phyloP scores from a whole-genome alignment of 2,888 invertebrate genomes.

The Phorcus lineatus region DNA sequence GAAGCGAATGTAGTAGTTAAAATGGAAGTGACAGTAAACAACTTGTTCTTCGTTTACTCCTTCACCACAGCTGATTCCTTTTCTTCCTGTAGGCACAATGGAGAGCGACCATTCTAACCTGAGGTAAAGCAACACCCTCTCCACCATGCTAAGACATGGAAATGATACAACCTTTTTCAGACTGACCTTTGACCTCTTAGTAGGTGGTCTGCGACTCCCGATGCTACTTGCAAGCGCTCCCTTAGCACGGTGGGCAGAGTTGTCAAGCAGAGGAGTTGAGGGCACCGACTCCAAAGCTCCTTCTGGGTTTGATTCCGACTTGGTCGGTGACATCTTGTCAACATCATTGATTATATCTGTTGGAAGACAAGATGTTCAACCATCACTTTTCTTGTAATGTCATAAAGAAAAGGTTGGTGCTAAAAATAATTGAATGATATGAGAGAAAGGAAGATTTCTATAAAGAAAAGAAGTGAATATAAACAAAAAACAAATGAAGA shows the following conservation, averaged over 20 bases:
- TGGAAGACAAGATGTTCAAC: neutral
- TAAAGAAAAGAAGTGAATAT: too few relatives aligned
- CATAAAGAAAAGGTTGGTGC: neutral
- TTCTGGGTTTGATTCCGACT: neutral
- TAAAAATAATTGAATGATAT: too few relatives aligned
- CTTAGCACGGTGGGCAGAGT: conserved; percentile 88
- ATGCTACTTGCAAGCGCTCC: conserved; percentile 89
- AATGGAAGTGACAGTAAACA: too few relatives aligned
- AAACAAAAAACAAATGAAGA: too few relatives aligned
- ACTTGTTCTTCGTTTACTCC: too few relatives aligned
- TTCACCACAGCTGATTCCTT: too few relatives aligned
- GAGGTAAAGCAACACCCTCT: too few relatives aligned
- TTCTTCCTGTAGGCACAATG: too few relatives aligned
- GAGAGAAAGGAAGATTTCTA: too few relatives aligned
- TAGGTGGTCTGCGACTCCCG: conserved; percentile 81
- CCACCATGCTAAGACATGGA: neutral
- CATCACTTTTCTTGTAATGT: neutral
- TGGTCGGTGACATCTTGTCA: neutral
- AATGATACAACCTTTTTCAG: neutral
- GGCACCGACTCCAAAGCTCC: conserved; percentile 79
- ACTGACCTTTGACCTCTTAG: conserved; percentile 65
- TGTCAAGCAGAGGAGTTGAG: conserved; percentile 90
- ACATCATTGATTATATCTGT: conserved; percentile 22
- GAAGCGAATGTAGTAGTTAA: too few relatives aligned
- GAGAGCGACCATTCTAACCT: too few relatives aligned